Conservation (phyloP, 2,888 invertebrate species). For the Drosophila tripunctata region DNA sequence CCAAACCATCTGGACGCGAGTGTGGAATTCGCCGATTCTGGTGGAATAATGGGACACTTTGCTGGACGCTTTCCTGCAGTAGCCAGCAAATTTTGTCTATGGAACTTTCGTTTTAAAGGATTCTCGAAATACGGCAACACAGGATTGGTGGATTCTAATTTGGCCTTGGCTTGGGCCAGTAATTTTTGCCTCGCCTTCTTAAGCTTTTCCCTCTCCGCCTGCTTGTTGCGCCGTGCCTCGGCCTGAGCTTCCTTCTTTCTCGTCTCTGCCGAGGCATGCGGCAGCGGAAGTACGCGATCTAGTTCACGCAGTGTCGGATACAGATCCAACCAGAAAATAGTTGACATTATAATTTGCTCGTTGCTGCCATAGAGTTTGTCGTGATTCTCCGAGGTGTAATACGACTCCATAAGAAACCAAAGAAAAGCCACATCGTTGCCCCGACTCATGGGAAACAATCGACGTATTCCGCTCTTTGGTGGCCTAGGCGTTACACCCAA, state of each 20-base stretch:
- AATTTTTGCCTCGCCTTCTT: not conserved
- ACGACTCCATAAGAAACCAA: conserved; percentile 82
- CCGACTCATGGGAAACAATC: conserved; percentile 68
- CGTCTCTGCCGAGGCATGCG: conserved; percentile 34
- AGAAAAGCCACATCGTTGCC: conserved; percentile 83
- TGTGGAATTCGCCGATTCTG: not conserved
- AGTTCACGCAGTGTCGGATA: conserved; percentile 78
- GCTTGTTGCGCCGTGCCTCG: not conserved
- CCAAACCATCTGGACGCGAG: conserved; percentile 66
- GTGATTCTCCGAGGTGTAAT: conserved; percentile 60
- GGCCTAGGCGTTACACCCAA: conserved; percentile 78
- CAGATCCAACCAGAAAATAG: conserved; percentile 81
- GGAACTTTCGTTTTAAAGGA: not conserved
- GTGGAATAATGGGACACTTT: not conserved
- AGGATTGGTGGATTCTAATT: not conserved
- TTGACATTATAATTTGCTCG: conserved; percentile 80
- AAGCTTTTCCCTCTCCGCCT: not conserved
- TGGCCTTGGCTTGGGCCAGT: not conserved
- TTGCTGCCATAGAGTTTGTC: conserved; percentile 64
- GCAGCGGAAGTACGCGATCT: conserved; percentile 79
- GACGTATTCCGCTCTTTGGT: conserved; percentile 33
- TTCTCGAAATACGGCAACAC: conserved; percentile 47
- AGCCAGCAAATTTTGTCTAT: not conserved
- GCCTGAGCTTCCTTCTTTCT: conserved; percentile 9
- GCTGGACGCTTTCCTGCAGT: conserved; percentile 7